Evolutionary conservation across 1,140 invertebrate species (phyloP), one percentile per base, ranked within the genome.

Genomic region (Drosophila guanche): DNA sequence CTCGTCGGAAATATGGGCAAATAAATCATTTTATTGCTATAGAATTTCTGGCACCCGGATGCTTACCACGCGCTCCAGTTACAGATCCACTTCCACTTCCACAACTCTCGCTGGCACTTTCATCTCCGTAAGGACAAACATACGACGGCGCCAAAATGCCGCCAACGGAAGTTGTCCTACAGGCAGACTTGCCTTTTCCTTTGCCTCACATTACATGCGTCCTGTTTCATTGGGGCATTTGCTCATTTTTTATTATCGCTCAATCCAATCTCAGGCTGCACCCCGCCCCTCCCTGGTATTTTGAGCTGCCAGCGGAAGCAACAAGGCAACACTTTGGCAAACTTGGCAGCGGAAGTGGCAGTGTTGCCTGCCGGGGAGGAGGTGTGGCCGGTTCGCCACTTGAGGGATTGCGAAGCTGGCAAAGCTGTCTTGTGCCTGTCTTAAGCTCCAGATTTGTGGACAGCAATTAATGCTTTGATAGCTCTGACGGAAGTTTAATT

Each of bases 21-120:
- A 86, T 86, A 86, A 86, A 86, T 88, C 81, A 86, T 88, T 88
- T 86, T 86, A 86, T 86, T 81, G 81, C 83, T 81, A 88, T 88
- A 86, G 73, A 88, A 81, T 86, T 88, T 81, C 59, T 29, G 56
- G 14, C 37, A 47, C 47, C 47, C 51, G 80, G 58, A 79, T 73
- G 63, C 72, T 73, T 76, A 63, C 73, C 76, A 79, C 50, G 67
- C 56, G 25, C 25, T 62, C 33, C 33, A 61, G 2, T 46, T n/a
- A 29, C 14, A 41, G 56, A 7, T 41, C 10, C 27, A 52, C 37
- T 53, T 12, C 4, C 69, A 7, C 33, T 33, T 53, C 29, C 65
- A 40, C 16, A 1, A 20, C 10, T 37, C 33, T 37, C 33, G 4
- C 1, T 37, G 33, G 3, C 33, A 37, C 33, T 10, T 10, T 10